Evolutionary conservation across 2,113 vertebrate genomes (phyloP).

Genomic region (Ahaetulla prasina): DNA sequence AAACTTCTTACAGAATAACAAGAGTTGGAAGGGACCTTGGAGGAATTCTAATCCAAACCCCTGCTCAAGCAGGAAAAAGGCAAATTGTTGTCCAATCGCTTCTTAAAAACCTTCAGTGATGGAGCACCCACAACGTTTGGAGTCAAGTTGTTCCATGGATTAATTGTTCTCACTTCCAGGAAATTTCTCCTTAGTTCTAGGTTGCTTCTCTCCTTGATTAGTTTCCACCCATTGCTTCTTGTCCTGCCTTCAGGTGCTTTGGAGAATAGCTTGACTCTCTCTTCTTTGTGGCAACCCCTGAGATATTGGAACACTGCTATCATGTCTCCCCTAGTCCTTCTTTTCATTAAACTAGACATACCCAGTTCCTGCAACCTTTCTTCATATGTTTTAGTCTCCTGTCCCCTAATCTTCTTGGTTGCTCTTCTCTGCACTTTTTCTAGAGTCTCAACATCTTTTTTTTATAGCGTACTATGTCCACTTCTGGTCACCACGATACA

Average conservation of each 20-base stretch:
- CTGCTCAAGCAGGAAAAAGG: too few species aligned
- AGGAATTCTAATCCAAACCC: too few species aligned
- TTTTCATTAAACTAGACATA: background rate
- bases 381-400: too few species aligned
- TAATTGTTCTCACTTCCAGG: background rate
- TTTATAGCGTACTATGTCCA: too few species aligned
- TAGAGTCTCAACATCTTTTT: too few species aligned
- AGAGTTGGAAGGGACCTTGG: too few species aligned
- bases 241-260: background rate
- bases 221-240: background rate
- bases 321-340: background rate
- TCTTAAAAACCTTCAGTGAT: background rate
- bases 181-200: background rate
- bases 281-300: background rate
- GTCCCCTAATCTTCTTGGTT: too few species aligned
- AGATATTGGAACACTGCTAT: background rate
- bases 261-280: rapidly evolving
- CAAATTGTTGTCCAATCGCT: background rate
- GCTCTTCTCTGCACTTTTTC: too few species aligned
- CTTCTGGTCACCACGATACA: too few species aligned
- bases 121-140: background rate
- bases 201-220: background rate
- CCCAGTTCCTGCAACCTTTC: too few species aligned
- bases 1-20: too few species aligned
- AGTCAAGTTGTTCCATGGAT: background rate